Percentiles rank a stretch among this genome's conserved stretches.
Conservation (phyloP, 2,888 invertebrate species). For the Caenorhabditis uteleia region DNA sequence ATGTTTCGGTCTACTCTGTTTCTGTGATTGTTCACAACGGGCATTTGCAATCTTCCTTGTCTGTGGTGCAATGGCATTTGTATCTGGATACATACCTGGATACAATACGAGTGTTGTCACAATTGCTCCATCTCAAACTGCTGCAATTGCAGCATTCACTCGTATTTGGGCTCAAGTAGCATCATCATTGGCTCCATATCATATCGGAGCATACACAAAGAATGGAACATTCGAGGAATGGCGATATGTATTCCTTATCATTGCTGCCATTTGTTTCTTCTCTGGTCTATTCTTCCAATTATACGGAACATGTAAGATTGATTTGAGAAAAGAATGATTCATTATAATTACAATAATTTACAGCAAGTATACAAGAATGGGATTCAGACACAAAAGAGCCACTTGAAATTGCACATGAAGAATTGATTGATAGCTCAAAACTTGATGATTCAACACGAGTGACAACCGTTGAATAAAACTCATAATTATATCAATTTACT, state of each 20-base stretch:
- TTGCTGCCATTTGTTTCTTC: conserved; percentile 55
- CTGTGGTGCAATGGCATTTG: conserved; percentile 62
- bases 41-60: conserved; percentile 57
- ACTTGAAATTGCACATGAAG: conserved; percentile 24
- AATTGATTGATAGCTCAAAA: conserved; percentile 34
- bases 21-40: conserved; percentile 59
- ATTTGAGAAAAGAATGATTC: background rate
- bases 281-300: conserved; percentile 66
- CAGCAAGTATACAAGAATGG: conserved; percentile 34
- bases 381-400: conserved; percentile 21
- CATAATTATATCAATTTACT: too few relatives aligned
- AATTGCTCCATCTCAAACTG: conserved; percentile 66
- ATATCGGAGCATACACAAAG: conserved; percentile 60
- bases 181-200: conserved; percentile 63
- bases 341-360: background rate
- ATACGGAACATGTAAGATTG: conserved; percentile 60
- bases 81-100: conserved; percentile 68
- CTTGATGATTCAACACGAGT: conserved; percentile 27
- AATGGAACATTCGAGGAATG: conserved; percentile 62
- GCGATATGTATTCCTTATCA: conserved; percentile 57
- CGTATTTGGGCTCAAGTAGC: conserved; percentile 66
- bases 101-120: conserved; percentile 68
- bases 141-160: conserved; percentile 66
- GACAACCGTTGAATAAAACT: conserved; percentile 20
- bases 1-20: conserved; percentile 61